Evolutionary conservation across 2,113 vertebrate species (phyloP).

Genomic region (Strix aluco): DNA sequence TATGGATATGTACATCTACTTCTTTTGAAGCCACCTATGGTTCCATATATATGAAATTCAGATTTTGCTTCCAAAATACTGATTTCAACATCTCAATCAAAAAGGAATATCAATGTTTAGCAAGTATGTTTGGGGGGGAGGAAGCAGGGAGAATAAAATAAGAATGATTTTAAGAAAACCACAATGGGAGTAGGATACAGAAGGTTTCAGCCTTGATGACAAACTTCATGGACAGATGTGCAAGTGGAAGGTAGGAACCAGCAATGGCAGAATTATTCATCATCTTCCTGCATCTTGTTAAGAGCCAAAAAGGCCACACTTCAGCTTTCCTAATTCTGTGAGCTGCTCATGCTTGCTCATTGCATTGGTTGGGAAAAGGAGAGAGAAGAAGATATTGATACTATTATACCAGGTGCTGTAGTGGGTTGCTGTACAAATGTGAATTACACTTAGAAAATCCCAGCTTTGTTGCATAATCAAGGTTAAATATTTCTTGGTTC

Average conservation of each 20-base stretch:
- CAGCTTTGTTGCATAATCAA: background rate
- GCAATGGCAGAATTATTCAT: background rate
- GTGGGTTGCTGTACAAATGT: background rate
- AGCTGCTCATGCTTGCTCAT: background rate
- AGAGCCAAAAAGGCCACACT: background rate
- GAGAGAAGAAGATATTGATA: background rate
- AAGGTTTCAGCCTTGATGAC: background rate
- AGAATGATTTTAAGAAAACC: background rate
- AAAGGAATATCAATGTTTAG: background rate
- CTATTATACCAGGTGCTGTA: background rate
- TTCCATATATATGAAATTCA: background rate
- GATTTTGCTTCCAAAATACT: background rate
- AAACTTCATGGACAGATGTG: background rate
- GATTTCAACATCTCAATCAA: background rate
- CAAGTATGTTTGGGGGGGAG: background rate
- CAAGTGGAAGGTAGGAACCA: background rate
- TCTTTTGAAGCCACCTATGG: background rate
- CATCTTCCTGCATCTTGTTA: background rate
- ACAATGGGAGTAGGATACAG: rapidly evolving
- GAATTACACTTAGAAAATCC: background rate
- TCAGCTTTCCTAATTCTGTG: background rate
- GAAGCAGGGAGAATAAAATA: background rate
- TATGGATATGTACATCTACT: background rate
- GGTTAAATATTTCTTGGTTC: background rate
- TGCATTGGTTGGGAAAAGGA: background rate